Percentiles rank a stretch among this genome's conserved stretches.
Evolutionary conservation across 2,797 vertebrate species (phyloP).

Genomic region (Tamandua tetradactyla): DNA sequence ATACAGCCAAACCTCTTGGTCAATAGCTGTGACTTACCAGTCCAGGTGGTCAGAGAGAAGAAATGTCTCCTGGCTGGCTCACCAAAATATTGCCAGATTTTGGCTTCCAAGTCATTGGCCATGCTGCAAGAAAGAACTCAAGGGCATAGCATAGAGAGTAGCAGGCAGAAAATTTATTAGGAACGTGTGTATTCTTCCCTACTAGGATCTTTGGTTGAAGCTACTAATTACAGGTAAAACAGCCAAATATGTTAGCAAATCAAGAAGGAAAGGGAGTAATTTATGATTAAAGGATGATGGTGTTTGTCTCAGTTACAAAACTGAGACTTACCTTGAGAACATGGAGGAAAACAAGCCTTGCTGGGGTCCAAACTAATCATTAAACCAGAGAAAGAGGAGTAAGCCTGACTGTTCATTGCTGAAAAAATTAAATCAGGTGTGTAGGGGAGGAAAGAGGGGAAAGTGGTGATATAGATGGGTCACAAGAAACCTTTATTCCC

Average conservation of each 20-base stretch:
- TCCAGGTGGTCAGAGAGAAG: no score
- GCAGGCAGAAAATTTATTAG: no score
- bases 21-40: no score
- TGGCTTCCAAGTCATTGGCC: no score
- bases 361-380: background rate
- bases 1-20: no score
- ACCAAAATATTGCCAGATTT: no score
- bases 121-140: no score
- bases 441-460: background rate
- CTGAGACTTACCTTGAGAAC: background rate
- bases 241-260: background rate
- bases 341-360: background rate
- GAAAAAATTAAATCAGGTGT: background rate
- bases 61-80: no score
- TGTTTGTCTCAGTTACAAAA: background rate
- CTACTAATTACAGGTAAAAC: background rate
- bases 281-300: background rate
- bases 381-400: background rate
- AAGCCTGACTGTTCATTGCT: background rate
- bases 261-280: slow-evolving; percentile 1
- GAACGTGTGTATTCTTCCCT: no score
- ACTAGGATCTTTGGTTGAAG: background rate
- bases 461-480: background rate
- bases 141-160: no score
- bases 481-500: background rate